Evolutionary conservation across 2,888 invertebrate species (phyloP).

Genomic region (Acronicta aceris): DNA sequence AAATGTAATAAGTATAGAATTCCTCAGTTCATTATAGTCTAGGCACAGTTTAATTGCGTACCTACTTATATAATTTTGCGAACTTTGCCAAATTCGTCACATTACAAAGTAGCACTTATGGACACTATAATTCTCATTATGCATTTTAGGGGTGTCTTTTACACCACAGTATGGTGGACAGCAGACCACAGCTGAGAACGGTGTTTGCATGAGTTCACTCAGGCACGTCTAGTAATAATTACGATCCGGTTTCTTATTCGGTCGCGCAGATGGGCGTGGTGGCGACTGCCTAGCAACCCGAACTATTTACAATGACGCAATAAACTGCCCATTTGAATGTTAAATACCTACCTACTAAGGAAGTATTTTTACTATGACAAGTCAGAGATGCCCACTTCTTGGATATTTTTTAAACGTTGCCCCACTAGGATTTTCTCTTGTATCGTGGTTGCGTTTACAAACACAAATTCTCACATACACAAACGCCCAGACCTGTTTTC

Average conservation of each 20-base stretch:
- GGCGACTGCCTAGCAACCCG: constrained; percentile 59
- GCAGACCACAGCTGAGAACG: constrained; percentile 10
- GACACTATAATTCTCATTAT: constrained; percentile 14
- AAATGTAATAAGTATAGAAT: constrained; percentile 28
- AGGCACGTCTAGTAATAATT: constrained; percentile 46
- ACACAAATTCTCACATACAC: too few species aligned
- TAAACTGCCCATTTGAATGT: constrained; percentile 58
- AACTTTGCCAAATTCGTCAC: constrained; percentile 33
- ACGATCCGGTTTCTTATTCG: constrained; percentile 61
- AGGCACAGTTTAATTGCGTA: constrained; percentile 24
- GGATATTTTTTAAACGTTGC: too few species aligned
- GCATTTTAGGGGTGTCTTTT: constrained; percentile 17
- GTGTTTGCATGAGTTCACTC: constrained; percentile 35
- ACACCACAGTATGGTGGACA: constrained; percentile 12
- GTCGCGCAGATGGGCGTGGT: constrained; percentile 64
- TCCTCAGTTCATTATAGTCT: constrained; percentile 30
- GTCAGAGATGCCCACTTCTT: too few species aligned
- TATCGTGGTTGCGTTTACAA: too few species aligned
- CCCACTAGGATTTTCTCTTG: too few species aligned
- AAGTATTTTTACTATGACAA: constrained; percentile 55
- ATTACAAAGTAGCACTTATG: constrained; percentile 10
- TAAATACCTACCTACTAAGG: constrained; percentile 55
- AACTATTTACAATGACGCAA: constrained; percentile 57
- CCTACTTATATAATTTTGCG: constrained; percentile 1
- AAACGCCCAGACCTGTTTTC: constrained; percentile 4